Conservation (phyloP, 2,113 vertebrate genomes). For the Callipepla californica region DNA sequence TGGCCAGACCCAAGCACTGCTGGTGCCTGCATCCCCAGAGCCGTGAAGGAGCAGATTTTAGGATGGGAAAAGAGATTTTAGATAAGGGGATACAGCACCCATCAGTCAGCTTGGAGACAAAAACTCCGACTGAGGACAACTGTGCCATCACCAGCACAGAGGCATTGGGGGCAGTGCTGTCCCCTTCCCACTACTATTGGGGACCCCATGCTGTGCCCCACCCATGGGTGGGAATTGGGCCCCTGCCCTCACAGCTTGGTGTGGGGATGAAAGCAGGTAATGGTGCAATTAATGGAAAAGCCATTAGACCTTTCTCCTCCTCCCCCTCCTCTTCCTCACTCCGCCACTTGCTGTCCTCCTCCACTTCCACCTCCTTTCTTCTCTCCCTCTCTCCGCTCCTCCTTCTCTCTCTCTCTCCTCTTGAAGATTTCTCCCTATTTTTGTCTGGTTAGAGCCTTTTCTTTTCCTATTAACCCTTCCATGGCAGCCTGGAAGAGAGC, state of each 20-base stretch:
- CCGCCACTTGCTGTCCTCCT: slow-evolving; percentile 58
- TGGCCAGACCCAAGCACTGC: slow-evolving; percentile 5
- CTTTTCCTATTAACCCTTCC: slow-evolving; percentile 67
- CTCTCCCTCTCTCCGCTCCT: slow-evolving; percentile 64
- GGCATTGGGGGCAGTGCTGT: background rate
- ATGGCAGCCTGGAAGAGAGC: background rate
- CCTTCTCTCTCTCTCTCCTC: slow-evolving; percentile 35
- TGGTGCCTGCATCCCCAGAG: background rate
- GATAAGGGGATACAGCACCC: background rate
- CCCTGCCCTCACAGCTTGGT: background rate
- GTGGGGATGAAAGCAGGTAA: slow-evolving; percentile 70
- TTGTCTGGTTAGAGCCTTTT: slow-evolving; percentile 61
- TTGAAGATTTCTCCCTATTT: slow-evolving; percentile 72
- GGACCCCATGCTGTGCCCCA: accelerated
- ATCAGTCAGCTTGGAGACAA: background rate
- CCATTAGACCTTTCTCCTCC: slow-evolving; percentile 76
- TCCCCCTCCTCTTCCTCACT: slow-evolving; percentile 72
- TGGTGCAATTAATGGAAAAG: slow-evolving; percentile 81
- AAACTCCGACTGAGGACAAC: background rate
- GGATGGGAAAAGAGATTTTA: background rate
- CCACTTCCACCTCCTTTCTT: slow-evolving; percentile 72
- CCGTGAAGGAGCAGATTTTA: background rate
- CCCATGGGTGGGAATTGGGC: background rate
- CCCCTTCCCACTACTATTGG: background rate
- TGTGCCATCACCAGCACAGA: background rate